Conservation (phyloP, 2,888 invertebrate species). For the Mechanitis messenoides region DNA sequence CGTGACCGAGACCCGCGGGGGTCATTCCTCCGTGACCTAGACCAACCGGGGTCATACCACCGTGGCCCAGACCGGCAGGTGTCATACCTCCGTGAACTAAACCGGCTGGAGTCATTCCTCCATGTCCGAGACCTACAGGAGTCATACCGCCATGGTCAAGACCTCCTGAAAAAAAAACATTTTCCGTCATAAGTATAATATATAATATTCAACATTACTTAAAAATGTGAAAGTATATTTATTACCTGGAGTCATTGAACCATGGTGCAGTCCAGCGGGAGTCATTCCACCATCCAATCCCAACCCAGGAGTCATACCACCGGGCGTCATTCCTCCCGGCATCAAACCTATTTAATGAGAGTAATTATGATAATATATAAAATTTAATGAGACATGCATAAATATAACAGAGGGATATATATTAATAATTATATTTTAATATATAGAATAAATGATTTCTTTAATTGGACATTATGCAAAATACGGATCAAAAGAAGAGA, state of each 20-base stretch:
- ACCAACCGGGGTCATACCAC: slow-evolving; percentile 38
- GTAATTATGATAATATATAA: neutral
- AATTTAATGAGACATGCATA: too few relatives aligned
- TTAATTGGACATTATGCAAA: too few relatives aligned
- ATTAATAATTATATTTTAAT: too few relatives aligned
- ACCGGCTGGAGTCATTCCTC: slow-evolving; percentile 35
- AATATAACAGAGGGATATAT: too few relatives aligned
- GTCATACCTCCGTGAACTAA: slow-evolving; percentile 62
- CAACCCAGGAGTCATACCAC: slow-evolving; percentile 34
- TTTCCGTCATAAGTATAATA: neutral
- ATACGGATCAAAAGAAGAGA: too few relatives aligned
- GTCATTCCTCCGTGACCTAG: slow-evolving; percentile 46
- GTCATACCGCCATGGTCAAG: slow-evolving; percentile 23
- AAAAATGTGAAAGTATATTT: neutral
- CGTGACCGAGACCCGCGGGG: slow-evolving; percentile 57
- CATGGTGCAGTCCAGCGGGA: slow-evolving; percentile 42
- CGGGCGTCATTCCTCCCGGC: slow-evolving; percentile 15
- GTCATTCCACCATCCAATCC: slow-evolving; percentile 32
- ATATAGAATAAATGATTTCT: too few relatives aligned
- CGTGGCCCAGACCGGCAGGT: slow-evolving; percentile 43
- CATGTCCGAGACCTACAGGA: slow-evolving; percentile 27
- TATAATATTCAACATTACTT: neutral
- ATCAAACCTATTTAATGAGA: slow-evolving; percentile 10
- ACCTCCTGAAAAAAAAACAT: neutral
- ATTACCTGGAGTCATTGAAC: slow-evolving; percentile 13